Evolutionary conservation across 2,113 vertebrate genomes (phyloP).

Genomic region (Heterotis niloticus): DNA sequence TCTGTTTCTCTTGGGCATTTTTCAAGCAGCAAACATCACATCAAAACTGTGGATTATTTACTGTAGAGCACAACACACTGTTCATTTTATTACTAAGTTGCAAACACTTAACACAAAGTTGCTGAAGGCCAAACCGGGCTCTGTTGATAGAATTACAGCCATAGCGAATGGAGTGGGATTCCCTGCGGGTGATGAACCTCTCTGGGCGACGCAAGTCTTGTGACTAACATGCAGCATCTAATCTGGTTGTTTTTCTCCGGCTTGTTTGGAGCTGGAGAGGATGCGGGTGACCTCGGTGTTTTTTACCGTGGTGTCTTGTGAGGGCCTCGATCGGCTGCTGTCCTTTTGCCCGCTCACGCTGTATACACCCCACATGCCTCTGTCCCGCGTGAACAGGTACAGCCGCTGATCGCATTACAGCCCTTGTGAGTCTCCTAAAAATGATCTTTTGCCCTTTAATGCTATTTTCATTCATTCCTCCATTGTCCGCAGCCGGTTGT

Average conservation of each 20-base stretch:
- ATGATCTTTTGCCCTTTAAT: no score
- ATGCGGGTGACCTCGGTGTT: conserved; percentile 64
- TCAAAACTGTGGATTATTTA: neutral
- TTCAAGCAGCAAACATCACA: neutral
- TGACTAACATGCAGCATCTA: conserved; percentile 72
- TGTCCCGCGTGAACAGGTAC: no score
- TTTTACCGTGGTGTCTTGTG: conserved; percentile 58
- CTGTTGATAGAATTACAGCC: conserved; percentile 54
- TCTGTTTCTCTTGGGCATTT: neutral
- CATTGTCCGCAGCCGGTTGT: no score
- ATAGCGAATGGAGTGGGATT: conserved; percentile 35
- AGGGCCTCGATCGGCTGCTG: conserved; percentile 58
- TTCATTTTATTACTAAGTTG: neutral
- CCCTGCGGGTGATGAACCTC: conserved; percentile 35
- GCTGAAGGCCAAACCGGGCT: conserved; percentile 25
- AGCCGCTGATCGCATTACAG: no score
- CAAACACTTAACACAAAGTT: neutral
- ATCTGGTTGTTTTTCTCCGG: conserved; percentile 74
- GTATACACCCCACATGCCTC: neutral
- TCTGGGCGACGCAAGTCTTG: conserved; percentile 62
- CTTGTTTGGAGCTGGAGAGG: conserved; percentile 46
- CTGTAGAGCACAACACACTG: neutral
- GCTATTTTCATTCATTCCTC: no score
- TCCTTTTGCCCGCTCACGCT: conserved; percentile 38
- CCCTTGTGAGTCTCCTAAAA: no score